phyloP scores from a whole-genome alignment of 2,888 invertebrate species.

The Cheiracanthium punctorium region DNA sequence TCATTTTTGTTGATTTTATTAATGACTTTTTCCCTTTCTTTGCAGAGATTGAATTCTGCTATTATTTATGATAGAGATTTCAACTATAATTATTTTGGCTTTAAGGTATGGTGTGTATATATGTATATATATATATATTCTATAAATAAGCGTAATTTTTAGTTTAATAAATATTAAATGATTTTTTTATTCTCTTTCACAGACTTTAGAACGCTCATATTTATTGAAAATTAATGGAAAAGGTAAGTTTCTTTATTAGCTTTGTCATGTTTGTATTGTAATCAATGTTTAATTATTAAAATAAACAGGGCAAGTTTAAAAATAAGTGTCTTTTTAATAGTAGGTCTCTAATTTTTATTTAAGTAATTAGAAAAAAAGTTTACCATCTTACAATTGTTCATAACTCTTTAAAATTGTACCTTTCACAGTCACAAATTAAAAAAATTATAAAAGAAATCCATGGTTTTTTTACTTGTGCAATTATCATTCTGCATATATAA shows the following conservation, averaged over 20 bases:
- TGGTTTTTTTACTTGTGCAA: too few species aligned
- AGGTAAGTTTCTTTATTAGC: conserved; percentile 75
- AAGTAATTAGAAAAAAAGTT: too few species aligned
- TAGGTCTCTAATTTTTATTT: too few species aligned
- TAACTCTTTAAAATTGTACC: too few species aligned
- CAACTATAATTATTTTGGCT: conserved; percentile 98
- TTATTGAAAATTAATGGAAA: conserved; percentile 92
- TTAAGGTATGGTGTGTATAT: conserved; percentile 81
- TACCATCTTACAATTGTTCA: too few species aligned
- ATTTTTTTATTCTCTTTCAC: conserved; percentile 68
- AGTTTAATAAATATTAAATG: not conserved
- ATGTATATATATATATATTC: not conserved
- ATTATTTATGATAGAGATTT: conserved; percentile 98
- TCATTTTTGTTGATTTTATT: conserved; percentile 25
- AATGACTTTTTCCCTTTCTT: conserved; percentile 27
- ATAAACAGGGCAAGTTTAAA: too few species aligned
- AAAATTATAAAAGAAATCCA: too few species aligned
- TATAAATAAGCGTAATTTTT: conserved; percentile 58
- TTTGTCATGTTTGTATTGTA: too few species aligned
- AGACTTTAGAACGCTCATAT: conserved; percentile 95
- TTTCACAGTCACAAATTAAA: too few species aligned
- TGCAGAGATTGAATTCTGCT: conserved; percentile 87
- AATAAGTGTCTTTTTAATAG: too few species aligned
- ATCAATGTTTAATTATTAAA: too few species aligned
- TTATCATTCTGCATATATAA: too few species aligned